These are phyloP conservation scores for Halcyon chelicuti DNA, from an alignment of 2,797 vertebrate genomes.

Conservation along the genomic window DNA sequence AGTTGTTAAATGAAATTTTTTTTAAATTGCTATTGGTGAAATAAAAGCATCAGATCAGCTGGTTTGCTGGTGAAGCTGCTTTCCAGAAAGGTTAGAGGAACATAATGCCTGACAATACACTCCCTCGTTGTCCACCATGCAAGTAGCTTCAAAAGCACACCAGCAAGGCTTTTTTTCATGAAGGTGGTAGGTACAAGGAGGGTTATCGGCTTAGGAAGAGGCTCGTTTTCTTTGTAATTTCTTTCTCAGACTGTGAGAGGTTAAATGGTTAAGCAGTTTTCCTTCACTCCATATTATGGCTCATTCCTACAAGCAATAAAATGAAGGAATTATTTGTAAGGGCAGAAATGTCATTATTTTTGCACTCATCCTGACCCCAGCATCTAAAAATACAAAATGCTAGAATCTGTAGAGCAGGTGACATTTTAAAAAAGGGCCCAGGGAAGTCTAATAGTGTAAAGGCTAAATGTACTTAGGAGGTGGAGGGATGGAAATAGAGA, in stretches of 20 bases:
- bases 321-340: slow-evolving; percentile 73
- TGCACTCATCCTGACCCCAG: slow-evolving; percentile 73
- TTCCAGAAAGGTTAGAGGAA: slow-evolving; percentile 1
- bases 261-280: slow-evolving; percentile 69
- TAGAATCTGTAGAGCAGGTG: slow-evolving; percentile 79
- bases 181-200: background rate
- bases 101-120: background rate
- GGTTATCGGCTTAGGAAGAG: background rate
- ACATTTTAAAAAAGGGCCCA: slow-evolving; percentile 69
- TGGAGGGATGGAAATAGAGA: slow-evolving; percentile 71
- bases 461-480: slow-evolving; percentile 71
- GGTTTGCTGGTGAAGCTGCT: slow-evolving; percentile 8
- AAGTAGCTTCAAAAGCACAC: slow-evolving; percentile 39
- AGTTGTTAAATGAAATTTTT: background rate
- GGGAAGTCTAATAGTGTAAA: slow-evolving; percentile 73
- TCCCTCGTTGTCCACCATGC: background rate
- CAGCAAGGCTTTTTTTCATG: slow-evolving; percentile 14
- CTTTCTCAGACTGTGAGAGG: slow-evolving; percentile 55
- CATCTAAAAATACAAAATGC: slow-evolving; percentile 80
- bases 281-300: slow-evolving; percentile 53
- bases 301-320: slow-evolving; percentile 66
- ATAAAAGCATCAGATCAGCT: slow-evolving; percentile 35
- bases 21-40: background rate
- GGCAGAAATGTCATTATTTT: slow-evolving; percentile 74
- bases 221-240: slow-evolving; percentile 19